These are phyloP conservation scores for Melanotaenia pygmaea DNA, from an alignment of 2,797 vertebrate genomes.

Conservation along the genomic window DNA sequence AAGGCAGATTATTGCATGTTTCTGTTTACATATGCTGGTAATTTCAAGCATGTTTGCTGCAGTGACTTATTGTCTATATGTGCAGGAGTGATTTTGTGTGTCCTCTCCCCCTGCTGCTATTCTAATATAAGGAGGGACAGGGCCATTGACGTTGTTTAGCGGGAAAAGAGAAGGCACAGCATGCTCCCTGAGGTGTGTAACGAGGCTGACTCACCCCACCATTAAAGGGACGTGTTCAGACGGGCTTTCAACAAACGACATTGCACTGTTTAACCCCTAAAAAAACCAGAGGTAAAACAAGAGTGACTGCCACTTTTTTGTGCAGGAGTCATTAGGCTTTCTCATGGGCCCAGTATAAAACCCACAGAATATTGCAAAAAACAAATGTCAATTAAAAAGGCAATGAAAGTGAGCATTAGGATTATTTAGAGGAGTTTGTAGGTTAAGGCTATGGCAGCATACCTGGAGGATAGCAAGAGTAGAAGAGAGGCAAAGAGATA, in stretches of 20 bases:
- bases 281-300: slow-evolving; percentile 20
- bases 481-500: slow-evolving; percentile 20
- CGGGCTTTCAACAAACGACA: slow-evolving; percentile 34
- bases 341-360: slow-evolving; percentile 18
- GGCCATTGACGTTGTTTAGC: slow-evolving; percentile 66
- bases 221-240: slow-evolving; percentile 56
- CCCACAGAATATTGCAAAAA: slow-evolving; percentile 15
- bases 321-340: slow-evolving; percentile 11
- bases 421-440: slow-evolving; percentile 51
- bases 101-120: slow-evolving; percentile 50
- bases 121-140: slow-evolving; percentile 52
- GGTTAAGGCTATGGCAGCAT: slow-evolving; percentile 37
- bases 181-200: slow-evolving; percentile 70
- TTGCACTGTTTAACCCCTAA: slow-evolving; percentile 51
- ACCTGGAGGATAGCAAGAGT: slow-evolving; percentile 48
- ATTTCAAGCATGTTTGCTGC: slow-evolving; percentile 26
- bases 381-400: slow-evolving; percentile 1
- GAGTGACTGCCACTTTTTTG: slow-evolving; percentile 3
- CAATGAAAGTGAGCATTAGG: slow-evolving; percentile 19
- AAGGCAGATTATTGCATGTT: slow-evolving; percentile 24
- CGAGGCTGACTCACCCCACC: slow-evolving; percentile 78
- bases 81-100: slow-evolving; percentile 47
- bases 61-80: slow-evolving; percentile 47
- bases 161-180: slow-evolving; percentile 57
- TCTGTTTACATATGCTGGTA: slow-evolving; percentile 14